Evolutionary conservation across 1,140 invertebrate genomes (phyloP).

Genomic region (Solenopsis invicta): DNA sequence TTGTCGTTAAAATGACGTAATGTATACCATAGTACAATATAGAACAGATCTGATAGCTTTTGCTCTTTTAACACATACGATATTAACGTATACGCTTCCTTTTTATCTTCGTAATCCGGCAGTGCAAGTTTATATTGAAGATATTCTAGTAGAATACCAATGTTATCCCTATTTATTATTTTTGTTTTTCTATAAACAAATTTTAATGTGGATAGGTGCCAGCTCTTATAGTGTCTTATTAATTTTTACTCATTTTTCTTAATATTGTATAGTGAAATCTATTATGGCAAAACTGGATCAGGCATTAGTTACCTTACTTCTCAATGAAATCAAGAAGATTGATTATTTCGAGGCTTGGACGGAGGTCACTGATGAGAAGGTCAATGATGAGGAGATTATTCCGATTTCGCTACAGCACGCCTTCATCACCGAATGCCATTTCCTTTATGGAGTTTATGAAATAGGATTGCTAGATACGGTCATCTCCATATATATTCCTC

Average conservation of each 20-base stretch:
- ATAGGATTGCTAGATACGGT: no score
- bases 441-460: no score
- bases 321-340: no score
- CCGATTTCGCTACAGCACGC: no score
- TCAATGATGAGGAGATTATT: no score
- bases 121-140: slow-evolving; percentile 70
- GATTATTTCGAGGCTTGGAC: no score
- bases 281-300: no score
- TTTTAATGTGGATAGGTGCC: slow-evolving; percentile 75
- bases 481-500: no score
- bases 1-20: slow-evolving; percentile 77
- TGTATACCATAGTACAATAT: slow-evolving; percentile 76
- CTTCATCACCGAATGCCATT: no score
- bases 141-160: slow-evolving; percentile 78
- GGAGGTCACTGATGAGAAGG: no score
- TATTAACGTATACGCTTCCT: slow-evolving; percentile 65
- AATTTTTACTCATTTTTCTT: slow-evolving; percentile 73
- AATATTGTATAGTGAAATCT: no score
- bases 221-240: slow-evolving; percentile 79
- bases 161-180: slow-evolving; percentile 68
- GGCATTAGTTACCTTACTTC: no score
- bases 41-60: slow-evolving; percentile 71
- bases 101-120: slow-evolving; percentile 66
- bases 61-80: slow-evolving; percentile 55
- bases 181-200: slow-evolving; percentile 62